Conservation (phyloP, 2,113 vertebrate species). For the Eolophus roseicapilla region DNA sequence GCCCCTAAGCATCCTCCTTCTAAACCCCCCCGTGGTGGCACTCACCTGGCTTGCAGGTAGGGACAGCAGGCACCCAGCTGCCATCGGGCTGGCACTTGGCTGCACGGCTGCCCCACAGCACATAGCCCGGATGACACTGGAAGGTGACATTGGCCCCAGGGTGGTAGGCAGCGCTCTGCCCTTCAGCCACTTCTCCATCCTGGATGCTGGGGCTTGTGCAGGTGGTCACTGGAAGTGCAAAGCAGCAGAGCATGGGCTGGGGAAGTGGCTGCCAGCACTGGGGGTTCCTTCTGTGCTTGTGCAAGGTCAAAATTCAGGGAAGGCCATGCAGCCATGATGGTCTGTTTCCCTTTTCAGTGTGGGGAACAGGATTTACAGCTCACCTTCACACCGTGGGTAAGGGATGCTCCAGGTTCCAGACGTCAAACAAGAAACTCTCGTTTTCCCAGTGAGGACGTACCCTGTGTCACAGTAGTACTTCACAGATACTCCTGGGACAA, state of each 20-base stretch:
- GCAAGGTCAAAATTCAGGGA: not conserved
- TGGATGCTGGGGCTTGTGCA: slow-evolving; percentile 7
- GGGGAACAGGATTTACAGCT: not conserved
- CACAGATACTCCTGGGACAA: slow-evolving; percentile 55
- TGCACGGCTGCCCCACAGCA: not conserved
- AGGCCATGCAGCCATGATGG: accelerated
- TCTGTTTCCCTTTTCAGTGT: accelerated
- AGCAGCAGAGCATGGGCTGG: not conserved
- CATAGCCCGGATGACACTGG: not conserved
- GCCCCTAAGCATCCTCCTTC: not conserved
- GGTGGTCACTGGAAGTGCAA: not conserved
- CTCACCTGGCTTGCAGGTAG: slow-evolving; percentile 34
- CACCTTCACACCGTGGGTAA: slow-evolving; percentile 65
- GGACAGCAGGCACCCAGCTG: not conserved
- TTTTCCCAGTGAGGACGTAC: slow-evolving; percentile 51
- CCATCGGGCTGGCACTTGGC: not conserved
- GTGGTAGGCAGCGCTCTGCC: not conserved
- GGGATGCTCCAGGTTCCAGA: slow-evolving; percentile 64
- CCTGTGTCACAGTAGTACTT: slow-evolving; percentile 63
- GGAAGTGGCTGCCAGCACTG: not conserved
- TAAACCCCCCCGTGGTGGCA: accelerated
- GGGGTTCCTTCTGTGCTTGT: not conserved
- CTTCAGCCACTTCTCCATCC: not conserved
- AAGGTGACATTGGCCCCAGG: not conserved
- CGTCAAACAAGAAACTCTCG: slow-evolving; percentile 45